Conservation (phyloP, 2,113 vertebrate species). For the Arenaria interpres region DNA sequence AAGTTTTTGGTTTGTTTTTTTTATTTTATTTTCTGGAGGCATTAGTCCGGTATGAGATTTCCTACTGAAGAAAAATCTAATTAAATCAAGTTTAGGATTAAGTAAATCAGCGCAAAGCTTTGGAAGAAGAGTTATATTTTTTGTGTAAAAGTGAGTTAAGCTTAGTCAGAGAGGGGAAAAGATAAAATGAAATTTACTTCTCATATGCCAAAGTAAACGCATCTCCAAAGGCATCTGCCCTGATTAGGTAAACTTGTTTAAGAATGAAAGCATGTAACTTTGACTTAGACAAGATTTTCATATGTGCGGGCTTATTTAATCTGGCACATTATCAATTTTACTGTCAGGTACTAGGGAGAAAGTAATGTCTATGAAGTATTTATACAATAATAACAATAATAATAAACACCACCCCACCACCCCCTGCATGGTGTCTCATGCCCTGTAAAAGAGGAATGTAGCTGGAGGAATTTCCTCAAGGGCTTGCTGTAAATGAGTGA, state of each 20-base stretch:
- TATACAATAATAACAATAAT: not conserved
- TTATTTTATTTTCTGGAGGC: not conserved
- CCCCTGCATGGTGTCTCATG: not conserved
- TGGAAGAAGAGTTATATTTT: not conserved
- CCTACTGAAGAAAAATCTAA: not conserved
- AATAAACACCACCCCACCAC: not conserved
- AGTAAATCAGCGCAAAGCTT: not conserved
- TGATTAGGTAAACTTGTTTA: not conserved
- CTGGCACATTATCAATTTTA: not conserved
- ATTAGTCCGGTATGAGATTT: not conserved
- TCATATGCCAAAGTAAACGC: not conserved
- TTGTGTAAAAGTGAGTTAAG: not conserved
- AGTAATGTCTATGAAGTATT: not conserved
- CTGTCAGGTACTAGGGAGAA: not conserved
- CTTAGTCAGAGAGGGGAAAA: not conserved
- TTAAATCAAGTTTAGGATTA: not conserved
- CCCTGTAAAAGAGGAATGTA: not conserved
- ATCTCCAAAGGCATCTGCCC: not conserved
- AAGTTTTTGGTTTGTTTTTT: not conserved
- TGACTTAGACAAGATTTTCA: not conserved
- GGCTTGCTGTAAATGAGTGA: not conserved
- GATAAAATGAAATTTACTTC: not conserved
- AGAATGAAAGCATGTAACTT: not conserved
- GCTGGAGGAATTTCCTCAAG: slow-evolving; percentile 48
- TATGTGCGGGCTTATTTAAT: not conserved